phyloP scores from a whole-genome alignment of 2,797 vertebrate genomes.

The Poecilia picta region DNA sequence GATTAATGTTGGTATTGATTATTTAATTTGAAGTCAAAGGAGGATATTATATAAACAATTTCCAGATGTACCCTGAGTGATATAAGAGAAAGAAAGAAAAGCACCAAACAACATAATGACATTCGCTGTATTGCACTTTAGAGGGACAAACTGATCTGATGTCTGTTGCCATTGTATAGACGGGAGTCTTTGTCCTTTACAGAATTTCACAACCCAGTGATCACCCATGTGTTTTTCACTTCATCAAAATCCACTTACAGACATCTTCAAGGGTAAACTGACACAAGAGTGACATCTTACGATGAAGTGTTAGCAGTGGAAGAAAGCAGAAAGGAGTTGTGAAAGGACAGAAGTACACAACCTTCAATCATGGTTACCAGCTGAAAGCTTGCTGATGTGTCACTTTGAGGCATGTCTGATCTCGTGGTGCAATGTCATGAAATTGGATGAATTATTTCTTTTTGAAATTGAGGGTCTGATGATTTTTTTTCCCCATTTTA shows the following conservation, averaged over 20 bases:
- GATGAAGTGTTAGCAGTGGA: constrained; percentile 32
- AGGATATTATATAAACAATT: neutral
- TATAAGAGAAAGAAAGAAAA: constrained; percentile 1
- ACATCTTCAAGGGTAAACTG: constrained; percentile 40
- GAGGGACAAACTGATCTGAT: neutral
- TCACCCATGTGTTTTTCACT: constrained; percentile 32
- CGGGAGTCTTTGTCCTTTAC: constrained; percentile 11
- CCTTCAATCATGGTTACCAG: constrained; percentile 53
- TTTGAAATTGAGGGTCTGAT: neutral
- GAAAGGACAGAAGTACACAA: constrained; percentile 33
- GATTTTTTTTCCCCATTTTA: neutral
- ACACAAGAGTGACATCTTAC: constrained; percentile 35
- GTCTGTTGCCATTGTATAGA: neutral
- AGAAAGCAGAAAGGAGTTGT: constrained; percentile 9
- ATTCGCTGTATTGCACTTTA: neutral
- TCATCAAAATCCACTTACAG: constrained; percentile 55
- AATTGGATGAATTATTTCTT: neutral
- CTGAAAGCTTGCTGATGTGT: constrained; percentile 55
- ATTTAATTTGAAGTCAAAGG: neutral
- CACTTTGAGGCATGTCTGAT: constrained; percentile 35
- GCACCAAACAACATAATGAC: too few relatives aligned
- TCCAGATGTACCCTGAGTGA: neutral
- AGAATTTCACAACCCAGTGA: constrained; percentile 28
- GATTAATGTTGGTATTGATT: neutral
- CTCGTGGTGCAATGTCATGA: neutral